Percentiles rank a stretch among this genome's conserved stretches.
Evolutionary conservation across 2,797 vertebrate species (phyloP).

Genomic region (Apogon talboti): DNA sequence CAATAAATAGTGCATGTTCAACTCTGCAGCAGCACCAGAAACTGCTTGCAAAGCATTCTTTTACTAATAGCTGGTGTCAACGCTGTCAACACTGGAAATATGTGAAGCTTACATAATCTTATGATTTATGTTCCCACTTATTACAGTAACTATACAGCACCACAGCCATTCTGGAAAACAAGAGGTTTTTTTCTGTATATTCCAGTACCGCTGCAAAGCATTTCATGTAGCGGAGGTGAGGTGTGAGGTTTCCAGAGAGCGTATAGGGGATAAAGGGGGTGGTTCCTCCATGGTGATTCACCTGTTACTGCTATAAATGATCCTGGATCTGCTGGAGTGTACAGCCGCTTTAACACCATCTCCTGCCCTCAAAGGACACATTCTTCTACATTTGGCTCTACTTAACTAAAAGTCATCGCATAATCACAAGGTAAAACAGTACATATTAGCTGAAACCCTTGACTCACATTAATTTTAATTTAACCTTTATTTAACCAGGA

Average conservation of each 20-base stretch:
- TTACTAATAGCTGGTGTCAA: neutral
- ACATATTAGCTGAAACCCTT: too few relatives aligned
- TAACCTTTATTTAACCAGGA: too few relatives aligned
- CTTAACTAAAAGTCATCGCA: neutral
- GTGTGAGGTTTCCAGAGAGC: constrained; percentile 9
- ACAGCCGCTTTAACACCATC: neutral
- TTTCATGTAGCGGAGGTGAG: constrained; percentile 3
- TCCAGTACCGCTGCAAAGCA: neutral
- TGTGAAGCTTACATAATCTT: neutral
- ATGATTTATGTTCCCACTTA: constrained; percentile 16
- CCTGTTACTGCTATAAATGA: constrained; percentile 1
- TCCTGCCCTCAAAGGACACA: constrained; percentile 5
- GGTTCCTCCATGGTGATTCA: constrained; percentile 1
- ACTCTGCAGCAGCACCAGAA: neutral
- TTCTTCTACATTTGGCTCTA: neutral
- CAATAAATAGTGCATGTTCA: neutral
- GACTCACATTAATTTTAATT: too few relatives aligned
- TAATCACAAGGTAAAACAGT: neutral
- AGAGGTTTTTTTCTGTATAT: too few relatives aligned
- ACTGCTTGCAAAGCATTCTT: constrained; percentile 6
- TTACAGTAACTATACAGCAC: constrained; percentile 3
- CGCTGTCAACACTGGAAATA: constrained; percentile 3
- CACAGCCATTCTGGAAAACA: constrained; percentile 1
- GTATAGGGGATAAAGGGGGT: neutral
- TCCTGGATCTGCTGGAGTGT: constrained; percentile 11